These are phyloP conservation scores for Subanguina moxae DNA, from an alignment of 1,140 invertebrate species.

Conservation along the genomic window DNA sequence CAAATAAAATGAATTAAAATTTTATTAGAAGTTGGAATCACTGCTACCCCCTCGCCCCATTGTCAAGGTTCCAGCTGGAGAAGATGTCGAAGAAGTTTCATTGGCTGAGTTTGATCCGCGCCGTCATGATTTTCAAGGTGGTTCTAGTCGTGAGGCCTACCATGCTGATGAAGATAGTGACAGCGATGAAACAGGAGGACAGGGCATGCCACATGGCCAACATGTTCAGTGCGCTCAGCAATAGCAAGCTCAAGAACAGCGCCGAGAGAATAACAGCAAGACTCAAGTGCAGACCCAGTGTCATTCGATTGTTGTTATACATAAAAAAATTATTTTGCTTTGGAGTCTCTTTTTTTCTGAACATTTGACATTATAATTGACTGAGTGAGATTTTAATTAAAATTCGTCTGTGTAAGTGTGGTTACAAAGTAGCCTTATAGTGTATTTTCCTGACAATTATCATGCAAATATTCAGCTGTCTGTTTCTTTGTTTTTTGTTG, in stretches of 20 bases:
- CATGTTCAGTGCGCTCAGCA: slow-evolving; percentile 41
- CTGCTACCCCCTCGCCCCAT: slow-evolving; percentile 32
- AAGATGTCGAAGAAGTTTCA: slow-evolving; percentile 44
- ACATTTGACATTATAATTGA: too few species aligned
- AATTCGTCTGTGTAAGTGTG: too few species aligned
- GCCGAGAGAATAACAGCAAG: too few species aligned
- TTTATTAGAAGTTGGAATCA: slow-evolving; percentile 35
- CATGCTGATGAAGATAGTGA: slow-evolving; percentile 33
- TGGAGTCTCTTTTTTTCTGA: too few species aligned
- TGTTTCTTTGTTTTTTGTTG: too few species aligned
- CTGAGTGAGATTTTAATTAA: too few species aligned
- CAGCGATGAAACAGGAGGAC: slow-evolving; percentile 22
- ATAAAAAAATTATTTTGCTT: background rate
- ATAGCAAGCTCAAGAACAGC: slow-evolving; percentile 8
- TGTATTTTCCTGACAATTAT: too few species aligned
- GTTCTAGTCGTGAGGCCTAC: slow-evolving; percentile 42
- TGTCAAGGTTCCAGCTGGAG: slow-evolving; percentile 17
- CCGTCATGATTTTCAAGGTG: slow-evolving; percentile 24
- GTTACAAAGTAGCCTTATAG: too few species aligned
- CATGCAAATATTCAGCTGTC: too few species aligned
- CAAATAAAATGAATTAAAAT: background rate
- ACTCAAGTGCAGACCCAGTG: background rate
- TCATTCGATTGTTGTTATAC: background rate
- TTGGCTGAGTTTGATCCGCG: slow-evolving; percentile 38
- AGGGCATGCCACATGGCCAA: slow-evolving; percentile 17